phyloP scores from a whole-genome alignment of 2,113 vertebrate species.

The Hystrix cristata region DNA sequence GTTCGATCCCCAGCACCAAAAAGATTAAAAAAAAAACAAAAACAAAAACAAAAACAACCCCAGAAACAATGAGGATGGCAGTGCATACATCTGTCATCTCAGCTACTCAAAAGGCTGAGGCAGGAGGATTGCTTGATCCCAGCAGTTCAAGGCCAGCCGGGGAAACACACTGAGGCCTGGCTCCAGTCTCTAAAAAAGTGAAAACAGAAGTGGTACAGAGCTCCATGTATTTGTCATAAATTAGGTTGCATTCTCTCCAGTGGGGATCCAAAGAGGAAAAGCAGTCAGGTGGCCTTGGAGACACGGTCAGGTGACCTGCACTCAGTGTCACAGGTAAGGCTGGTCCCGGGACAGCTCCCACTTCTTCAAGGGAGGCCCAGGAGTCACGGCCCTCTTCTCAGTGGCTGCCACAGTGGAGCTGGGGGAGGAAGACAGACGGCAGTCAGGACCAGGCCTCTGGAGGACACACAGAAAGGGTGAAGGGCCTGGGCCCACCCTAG shows the following conservation, averaged over 20 bases:
- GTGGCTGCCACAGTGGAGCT: slow-evolving; percentile 86
- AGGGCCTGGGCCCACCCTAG: not conserved
- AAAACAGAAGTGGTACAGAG: not conserved
- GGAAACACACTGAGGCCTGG: not conserved
- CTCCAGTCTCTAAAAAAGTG: not conserved
- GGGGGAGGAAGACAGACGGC: not conserved
- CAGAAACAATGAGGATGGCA: no score
- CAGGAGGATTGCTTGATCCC: not conserved
- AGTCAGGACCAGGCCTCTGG: not conserved
- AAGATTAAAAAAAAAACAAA: no score
- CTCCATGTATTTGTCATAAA: slow-evolving; percentile 65
- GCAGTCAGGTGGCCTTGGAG: not conserved
- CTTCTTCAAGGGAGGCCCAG: slow-evolving; percentile 86
- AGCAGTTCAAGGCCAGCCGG: not conserved
- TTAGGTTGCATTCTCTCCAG: not conserved
- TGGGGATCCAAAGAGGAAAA: not conserved
- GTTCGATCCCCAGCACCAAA: no score
- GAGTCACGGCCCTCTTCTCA: slow-evolving; percentile 90
- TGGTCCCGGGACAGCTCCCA: slow-evolving; percentile 94
- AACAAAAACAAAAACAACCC: no score
- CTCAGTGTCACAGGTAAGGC: slow-evolving; percentile 91
- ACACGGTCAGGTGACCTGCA: rapidly evolving
- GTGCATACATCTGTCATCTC: not conserved
- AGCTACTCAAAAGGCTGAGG: not conserved
- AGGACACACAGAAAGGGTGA: rapidly evolving